Percentiles rank a stretch among this genome's conserved stretches.
phyloP scores from a whole-genome alignment of 2,888 invertebrate species.

The Thelaira solivaga region DNA sequence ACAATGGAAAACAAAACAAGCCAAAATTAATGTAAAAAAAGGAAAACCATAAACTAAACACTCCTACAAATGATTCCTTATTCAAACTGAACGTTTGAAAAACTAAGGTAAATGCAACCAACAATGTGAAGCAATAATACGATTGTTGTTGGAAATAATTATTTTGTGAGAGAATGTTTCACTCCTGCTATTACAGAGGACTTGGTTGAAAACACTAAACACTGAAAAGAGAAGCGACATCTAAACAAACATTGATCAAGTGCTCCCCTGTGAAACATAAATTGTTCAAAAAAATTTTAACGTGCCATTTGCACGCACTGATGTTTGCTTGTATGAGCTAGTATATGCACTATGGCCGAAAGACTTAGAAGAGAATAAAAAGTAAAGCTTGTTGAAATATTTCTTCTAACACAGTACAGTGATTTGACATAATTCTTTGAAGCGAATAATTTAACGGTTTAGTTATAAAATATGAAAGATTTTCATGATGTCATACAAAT shows the following conservation, averaged over 20 bases:
- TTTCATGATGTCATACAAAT: too few species aligned
- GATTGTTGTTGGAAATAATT: too few species aligned
- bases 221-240: constrained; percentile 4
- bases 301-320: background rate
- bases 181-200: background rate
- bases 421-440: too few species aligned
- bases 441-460: too few species aligned
- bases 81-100: constrained; percentile 19
- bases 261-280: constrained; percentile 58
- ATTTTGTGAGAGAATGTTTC: too few species aligned
- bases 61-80: constrained; percentile 1
- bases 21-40: too few species aligned
- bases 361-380: background rate
- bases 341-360: background rate
- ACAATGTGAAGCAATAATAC: background rate
- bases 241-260: constrained; percentile 50
- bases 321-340: too few species aligned
- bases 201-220: background rate
- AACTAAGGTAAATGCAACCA: too few species aligned
- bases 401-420: too few species aligned
- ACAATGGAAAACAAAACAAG: too few species aligned
- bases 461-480: too few species aligned
- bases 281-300: constrained; percentile 41
- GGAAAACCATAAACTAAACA: constrained; percentile 34
- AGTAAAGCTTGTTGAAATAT: too few species aligned